Evolutionary conservation across 1,140 invertebrate genomes (phyloP).

Genomic region (Drosophila persimilis): DNA sequence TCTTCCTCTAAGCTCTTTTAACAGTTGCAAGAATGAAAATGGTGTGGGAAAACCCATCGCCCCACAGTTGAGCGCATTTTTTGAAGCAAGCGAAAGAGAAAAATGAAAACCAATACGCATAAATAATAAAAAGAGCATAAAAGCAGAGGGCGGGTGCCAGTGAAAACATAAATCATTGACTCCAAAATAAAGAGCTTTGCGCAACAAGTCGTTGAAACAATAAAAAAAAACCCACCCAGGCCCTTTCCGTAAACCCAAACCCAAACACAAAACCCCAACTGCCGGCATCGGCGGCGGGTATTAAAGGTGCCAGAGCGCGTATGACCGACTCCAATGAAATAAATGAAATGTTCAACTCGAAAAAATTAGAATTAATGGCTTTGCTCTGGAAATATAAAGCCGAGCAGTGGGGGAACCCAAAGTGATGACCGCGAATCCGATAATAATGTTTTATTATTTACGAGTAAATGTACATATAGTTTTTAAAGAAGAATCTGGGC

Average conservation of each 20-base stretch:
- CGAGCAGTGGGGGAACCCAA: constrained; percentile 1
- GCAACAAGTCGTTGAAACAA: constrained; percentile 78
- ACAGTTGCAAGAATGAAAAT: constrained; percentile 50
- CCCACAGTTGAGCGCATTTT: constrained; percentile 43
- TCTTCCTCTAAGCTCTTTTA: constrained; percentile 17
- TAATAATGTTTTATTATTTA: background rate
- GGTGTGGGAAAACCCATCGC: constrained; percentile 7
- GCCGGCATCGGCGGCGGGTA: constrained; percentile 1
- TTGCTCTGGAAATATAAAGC: constrained; percentile 22
- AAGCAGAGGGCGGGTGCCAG: constrained; percentile 46
- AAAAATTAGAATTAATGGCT: constrained; percentile 78
- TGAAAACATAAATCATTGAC: constrained; percentile 75
- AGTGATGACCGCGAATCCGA: constrained; percentile 4
- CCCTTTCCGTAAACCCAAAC: background rate
- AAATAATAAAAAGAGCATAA: constrained; percentile 59
- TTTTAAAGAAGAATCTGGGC: background rate
- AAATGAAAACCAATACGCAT: constrained; percentile 68
- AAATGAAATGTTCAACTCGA: constrained; percentile 63
- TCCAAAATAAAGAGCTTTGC: constrained; percentile 76
- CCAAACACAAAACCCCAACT: background rate
- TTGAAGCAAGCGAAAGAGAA: constrained; percentile 40
- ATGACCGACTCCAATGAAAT: constrained; percentile 73
- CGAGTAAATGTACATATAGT: background rate
- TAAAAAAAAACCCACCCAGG: constrained; percentile 52
- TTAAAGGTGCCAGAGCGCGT: constrained; percentile 41